Evolutionary conservation across 2,888 invertebrate species (phyloP), one percentile per base, ranked within the genome.

Genomic region (Antitype chi): DNA sequence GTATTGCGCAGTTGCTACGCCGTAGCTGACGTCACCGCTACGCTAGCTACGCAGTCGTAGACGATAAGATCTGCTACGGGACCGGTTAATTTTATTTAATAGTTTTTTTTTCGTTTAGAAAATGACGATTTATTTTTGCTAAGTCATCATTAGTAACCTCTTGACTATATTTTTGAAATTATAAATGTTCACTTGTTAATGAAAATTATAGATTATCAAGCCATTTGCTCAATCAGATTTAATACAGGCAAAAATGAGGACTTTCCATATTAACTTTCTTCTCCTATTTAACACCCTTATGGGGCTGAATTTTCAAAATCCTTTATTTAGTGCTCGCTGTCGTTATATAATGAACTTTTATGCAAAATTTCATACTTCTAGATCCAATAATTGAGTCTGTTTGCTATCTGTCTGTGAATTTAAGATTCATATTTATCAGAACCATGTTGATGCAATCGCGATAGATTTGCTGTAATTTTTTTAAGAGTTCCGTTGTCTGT

Each of bases 1-100:
- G 28, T 77, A 67, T 32, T 68, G 52, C 62, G 60, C 9, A 69
- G 52, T 80, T 66, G 70, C 74, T 82, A 74, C 68, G 63, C 25
- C 63, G 70, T 60, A 71, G 74, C 43, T 49, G 63, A 81, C 52
- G 59, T 71, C 74, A 82, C 20, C 52, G 64, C 74, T 70, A 62
- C 80, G 66, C 1, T 8, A 15, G 55, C 72, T 80, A 81, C 80
- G 60, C 49, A 23, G n/a, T 52, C 47, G 68, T 70, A 59, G 62
- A 15, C 20, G 55, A 63, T 76, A 53, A 70, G 28, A 71, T 71
- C 78, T 52, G 52, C 78, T 73, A 80, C 69, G 25, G 23, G n/a
- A 38, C 28, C 6, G 11, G 23, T 49, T 25, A 6, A n/a, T 38
- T 20, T 49, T n/a, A n/a, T n/a, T 23, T 13, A 28, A 20, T 69